phyloP scores from a whole-genome alignment of 2,113 vertebrate species.

The Hypocryptadius cinnamomeus region DNA sequence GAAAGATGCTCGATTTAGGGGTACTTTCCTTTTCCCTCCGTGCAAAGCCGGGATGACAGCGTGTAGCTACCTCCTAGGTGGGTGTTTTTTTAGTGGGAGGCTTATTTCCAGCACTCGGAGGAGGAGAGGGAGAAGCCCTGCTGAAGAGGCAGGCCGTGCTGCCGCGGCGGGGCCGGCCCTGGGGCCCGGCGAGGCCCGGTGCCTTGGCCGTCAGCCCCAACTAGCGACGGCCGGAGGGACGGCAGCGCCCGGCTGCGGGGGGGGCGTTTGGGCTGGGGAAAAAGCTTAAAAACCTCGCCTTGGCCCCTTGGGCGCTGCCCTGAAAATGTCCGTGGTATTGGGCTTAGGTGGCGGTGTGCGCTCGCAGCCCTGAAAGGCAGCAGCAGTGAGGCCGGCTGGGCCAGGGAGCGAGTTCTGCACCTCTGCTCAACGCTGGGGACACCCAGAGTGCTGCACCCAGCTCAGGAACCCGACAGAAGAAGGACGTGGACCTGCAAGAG shows the following conservation, averaged over 20 bases:
- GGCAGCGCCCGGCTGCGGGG: background rate
- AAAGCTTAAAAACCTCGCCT: background rate
- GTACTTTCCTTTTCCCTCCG: background rate
- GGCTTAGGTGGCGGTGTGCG: rapidly evolving
- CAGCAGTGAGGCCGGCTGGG: background rate
- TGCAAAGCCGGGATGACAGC: background rate
- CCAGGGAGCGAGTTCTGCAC: background rate
- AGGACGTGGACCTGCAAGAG: background rate
- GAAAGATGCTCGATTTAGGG: background rate
- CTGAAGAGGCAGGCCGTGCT: background rate
- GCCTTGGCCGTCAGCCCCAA: conserved; percentile 60
- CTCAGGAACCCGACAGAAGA: background rate
- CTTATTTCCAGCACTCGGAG: too few species aligned
- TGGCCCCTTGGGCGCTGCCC: background rate
- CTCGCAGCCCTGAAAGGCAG: too few species aligned
- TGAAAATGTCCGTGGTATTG: rapidly evolving
- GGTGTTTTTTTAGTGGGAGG: background rate
- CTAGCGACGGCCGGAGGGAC: conserved; percentile 46
- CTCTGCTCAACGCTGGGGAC: background rate
- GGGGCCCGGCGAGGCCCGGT: background rate
- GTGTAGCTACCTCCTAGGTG: rapidly evolving
- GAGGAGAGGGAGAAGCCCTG: too few species aligned
- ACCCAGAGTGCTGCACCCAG: background rate
- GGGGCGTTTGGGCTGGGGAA: rapidly evolving
- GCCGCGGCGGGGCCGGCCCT: background rate